These are phyloP conservation scores for Azorinus chamasolen DNA, from an alignment of 2,888 invertebrate species.

Conservation along the genomic window DNA sequence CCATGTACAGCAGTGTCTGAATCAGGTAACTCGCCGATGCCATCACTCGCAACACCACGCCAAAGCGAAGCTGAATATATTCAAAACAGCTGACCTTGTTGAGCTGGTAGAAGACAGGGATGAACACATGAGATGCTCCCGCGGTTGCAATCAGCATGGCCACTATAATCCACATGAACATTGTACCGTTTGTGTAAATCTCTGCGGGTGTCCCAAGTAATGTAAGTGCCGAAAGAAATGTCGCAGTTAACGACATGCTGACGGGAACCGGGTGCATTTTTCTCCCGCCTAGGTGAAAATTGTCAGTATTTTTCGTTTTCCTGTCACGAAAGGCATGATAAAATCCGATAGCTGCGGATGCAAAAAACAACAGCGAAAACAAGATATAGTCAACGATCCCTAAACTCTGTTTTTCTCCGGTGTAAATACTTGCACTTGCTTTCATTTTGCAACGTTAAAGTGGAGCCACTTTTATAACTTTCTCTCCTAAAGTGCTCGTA, in stretches of 20 bases:
- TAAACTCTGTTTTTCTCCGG: too few species aligned
- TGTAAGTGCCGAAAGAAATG: constrained; percentile 68
- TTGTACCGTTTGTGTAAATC: too few species aligned
- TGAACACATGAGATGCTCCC: constrained; percentile 49
- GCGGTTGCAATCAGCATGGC: constrained; percentile 75
- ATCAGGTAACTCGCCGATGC: constrained; percentile 41
- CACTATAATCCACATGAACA: too few species aligned
- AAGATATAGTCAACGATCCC: constrained; percentile 60
- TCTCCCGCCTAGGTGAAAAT: constrained; percentile 83
- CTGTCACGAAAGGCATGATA: constrained; percentile 87
- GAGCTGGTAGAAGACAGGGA: constrained; percentile 62
- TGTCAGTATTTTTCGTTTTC: constrained; percentile 87
- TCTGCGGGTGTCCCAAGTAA: too few species aligned
- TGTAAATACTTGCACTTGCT: too few species aligned
- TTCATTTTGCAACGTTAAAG: too few species aligned
- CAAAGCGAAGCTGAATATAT: too few species aligned
- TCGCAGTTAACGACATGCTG: constrained; percentile 82
- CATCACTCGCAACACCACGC: constrained; percentile 22
- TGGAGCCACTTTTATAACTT: too few species aligned
- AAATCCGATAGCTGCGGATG: constrained; percentile 71
- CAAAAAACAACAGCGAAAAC: too few species aligned
- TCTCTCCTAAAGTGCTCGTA: too few species aligned
- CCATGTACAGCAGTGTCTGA: constrained; percentile 41
- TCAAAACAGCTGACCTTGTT: too few species aligned
- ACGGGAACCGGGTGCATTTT: constrained; percentile 84